Percentiles rank a stretch among this genome's conserved stretches.
These are phyloP conservation scores for Melanotaenia parkinsoni DNA, from an alignment of 2,797 vertebrate genomes.

Conservation along the genomic window DNA sequence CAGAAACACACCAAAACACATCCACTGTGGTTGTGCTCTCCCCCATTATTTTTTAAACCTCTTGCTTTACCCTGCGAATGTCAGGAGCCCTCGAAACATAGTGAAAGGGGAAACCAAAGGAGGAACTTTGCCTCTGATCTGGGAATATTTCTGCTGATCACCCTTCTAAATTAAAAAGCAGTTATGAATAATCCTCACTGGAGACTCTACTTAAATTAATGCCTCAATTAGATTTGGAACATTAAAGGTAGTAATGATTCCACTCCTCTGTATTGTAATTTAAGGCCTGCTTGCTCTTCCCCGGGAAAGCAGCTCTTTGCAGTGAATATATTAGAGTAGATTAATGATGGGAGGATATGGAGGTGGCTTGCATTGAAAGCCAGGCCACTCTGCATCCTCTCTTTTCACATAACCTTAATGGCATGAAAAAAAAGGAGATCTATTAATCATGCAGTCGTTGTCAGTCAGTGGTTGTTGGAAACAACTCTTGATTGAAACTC, in stretches of 20 bases:
- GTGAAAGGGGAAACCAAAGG: slow-evolving; percentile 49
- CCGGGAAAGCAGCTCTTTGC: slow-evolving; percentile 77
- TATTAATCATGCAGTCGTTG: slow-evolving; percentile 65
- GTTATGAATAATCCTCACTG: slow-evolving; percentile 84
- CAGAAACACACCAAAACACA: slow-evolving; percentile 21
- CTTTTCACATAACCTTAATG: slow-evolving; percentile 59
- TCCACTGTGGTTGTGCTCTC: slow-evolving; percentile 13
- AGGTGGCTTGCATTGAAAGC: slow-evolving; percentile 73
- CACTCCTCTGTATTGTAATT: slow-evolving; percentile 85
- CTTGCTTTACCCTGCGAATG: slow-evolving; percentile 29
- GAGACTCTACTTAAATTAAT: slow-evolving; percentile 85
- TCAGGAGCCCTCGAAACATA: slow-evolving; percentile 53
- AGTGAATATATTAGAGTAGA: slow-evolving; percentile 82
- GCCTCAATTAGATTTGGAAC: slow-evolving; percentile 87
- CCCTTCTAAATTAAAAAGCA: slow-evolving; percentile 83
- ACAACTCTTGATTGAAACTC: slow-evolving; percentile 29
- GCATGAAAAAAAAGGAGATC: slow-evolving; percentile 56
- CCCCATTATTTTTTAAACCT: slow-evolving; percentile 15
- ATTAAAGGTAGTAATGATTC: slow-evolving; percentile 87
- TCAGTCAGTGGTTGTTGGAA: slow-evolving; percentile 48
- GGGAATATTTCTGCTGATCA: slow-evolving; percentile 76
- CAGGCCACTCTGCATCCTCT: slow-evolving; percentile 61
- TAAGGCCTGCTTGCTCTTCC: slow-evolving; percentile 82
- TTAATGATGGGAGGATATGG: slow-evolving; percentile 81
- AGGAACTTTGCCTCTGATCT: slow-evolving; percentile 55